A percentile compares a stretch with the other conserved stretches of the same genome.
phyloP scores from a whole-genome alignment of 2,113 vertebrate genomes.

The Tapirus terrestris region DNA sequence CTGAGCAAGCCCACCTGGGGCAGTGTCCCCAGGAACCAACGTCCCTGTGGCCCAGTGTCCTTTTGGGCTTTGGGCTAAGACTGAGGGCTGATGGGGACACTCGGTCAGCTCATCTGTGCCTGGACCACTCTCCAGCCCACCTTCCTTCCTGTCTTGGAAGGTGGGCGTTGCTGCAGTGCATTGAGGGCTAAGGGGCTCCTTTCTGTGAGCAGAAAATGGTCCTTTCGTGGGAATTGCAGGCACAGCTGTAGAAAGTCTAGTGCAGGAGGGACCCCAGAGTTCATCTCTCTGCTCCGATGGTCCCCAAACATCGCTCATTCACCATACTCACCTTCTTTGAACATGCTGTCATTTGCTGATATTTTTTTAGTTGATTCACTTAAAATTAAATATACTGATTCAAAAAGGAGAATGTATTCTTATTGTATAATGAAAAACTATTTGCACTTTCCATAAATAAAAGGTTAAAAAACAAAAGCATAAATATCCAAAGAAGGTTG shows the following conservation, averaged over 20 bases:
- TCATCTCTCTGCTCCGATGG: background rate
- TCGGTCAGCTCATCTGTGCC: background rate
- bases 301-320: background rate
- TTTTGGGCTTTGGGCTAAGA: background rate
- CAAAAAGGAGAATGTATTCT: background rate
- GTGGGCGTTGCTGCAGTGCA: background rate
- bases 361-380: background rate
- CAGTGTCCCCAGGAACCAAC: rapidly evolving
- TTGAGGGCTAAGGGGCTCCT: background rate
- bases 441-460: background rate
- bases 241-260: background rate
- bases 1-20: background rate
- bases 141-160: background rate
- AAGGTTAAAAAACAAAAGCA: background rate
- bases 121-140: background rate
- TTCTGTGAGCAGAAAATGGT: background rate
- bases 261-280: background rate
- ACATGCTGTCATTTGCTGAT: background rate
- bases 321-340: background rate
- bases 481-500: background rate
- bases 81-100: background rate
- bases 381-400: background rate
- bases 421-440: background rate
- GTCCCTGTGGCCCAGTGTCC: background rate
- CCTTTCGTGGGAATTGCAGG: background rate